phyloP scores from a whole-genome alignment of 37 sponge, comb jelly and placozoan species.

The Eunapius fragilis region DNA sequence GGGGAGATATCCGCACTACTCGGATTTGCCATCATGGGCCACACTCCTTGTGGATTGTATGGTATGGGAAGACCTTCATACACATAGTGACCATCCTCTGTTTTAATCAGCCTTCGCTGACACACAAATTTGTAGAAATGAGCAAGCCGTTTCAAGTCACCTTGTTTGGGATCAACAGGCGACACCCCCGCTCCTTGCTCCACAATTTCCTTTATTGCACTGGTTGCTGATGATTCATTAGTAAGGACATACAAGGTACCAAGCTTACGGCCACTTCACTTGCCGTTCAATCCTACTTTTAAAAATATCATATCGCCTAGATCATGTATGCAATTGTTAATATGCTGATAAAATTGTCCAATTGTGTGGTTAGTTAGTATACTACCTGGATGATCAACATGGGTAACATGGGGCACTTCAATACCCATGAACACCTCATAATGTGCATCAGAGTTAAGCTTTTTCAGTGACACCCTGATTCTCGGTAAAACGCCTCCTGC shows the following conservation, averaged over 20 bases:
- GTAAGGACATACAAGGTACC: slow-evolving; percentile 19
- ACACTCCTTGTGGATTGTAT: slow-evolving; percentile 61
- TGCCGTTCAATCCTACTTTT: background rate
- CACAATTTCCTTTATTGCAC: slow-evolving; percentile 27
- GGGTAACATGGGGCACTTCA: slow-evolving; percentile 5
- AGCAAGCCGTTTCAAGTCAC: background rate
- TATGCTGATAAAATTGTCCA: slow-evolving; percentile 46
- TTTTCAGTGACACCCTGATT: slow-evolving; percentile 20
- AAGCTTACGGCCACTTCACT: slow-evolving; percentile 34
- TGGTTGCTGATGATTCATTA: slow-evolving; percentile 14
- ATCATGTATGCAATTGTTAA: slow-evolving; percentile 28
- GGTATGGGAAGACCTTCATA: slow-evolving; percentile 43
- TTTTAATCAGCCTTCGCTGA: slow-evolving; percentile 7
- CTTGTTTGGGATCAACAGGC: slow-evolving; percentile 20
- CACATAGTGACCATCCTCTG: background rate
- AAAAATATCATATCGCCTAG: slow-evolving; percentile 27
- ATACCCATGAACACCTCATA: slow-evolving; percentile 25
- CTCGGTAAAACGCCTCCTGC: slow-evolving; percentile 30
- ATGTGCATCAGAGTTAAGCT: slow-evolving; percentile 3
- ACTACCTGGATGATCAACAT: too few species aligned
- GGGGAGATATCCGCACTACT: background rate
- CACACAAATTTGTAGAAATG: slow-evolving; percentile 64
- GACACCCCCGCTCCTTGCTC: slow-evolving; percentile 68
- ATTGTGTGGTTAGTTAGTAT: slow-evolving; percentile 20
- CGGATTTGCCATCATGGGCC: slow-evolving; percentile 79